Conservation (phyloP, 2,113 vertebrate genomes). For the Boulengerochromis microlepis region DNA sequence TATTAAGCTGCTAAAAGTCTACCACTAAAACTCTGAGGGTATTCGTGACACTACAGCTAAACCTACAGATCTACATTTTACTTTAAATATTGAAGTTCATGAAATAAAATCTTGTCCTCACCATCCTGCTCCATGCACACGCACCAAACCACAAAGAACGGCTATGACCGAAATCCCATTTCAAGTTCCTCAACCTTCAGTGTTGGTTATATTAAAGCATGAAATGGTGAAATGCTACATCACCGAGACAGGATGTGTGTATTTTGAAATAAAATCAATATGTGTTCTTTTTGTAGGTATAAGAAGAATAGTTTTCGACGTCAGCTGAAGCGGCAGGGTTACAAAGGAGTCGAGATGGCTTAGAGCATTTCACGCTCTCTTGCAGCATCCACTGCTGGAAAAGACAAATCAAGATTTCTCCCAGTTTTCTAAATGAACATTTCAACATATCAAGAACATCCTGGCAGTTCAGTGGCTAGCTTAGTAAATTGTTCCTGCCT, state of each 20-base stretch:
- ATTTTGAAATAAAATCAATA: background rate
- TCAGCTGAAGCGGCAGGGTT: conserved; percentile 18
- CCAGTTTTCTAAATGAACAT: background rate
- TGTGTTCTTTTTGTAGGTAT: conserved; percentile 29
- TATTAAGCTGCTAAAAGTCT: background rate
- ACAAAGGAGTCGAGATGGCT: conserved; percentile 25
- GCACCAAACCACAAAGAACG: background rate
- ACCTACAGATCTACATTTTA: background rate
- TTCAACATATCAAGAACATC: background rate
- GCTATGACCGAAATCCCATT: background rate
- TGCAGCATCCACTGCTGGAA: background rate
- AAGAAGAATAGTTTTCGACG: conserved; percentile 26
- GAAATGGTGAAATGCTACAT: background rate
- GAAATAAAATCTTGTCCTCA: background rate
- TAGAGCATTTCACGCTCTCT: background rate
- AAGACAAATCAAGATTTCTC: background rate
- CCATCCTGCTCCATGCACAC: background rate
- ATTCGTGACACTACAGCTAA: background rate
- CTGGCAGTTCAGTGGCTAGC: background rate
- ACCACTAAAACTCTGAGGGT: background rate
- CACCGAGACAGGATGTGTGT: background rate
- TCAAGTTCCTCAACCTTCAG: background rate
- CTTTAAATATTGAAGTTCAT: background rate
- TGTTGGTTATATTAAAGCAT: background rate
- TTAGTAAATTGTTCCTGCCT: background rate